Evolutionary conservation across 2,797 vertebrate species (phyloP), one percentile per base, ranked within the genome.

Genomic region (Spondyliosoma cantharus): DNA sequence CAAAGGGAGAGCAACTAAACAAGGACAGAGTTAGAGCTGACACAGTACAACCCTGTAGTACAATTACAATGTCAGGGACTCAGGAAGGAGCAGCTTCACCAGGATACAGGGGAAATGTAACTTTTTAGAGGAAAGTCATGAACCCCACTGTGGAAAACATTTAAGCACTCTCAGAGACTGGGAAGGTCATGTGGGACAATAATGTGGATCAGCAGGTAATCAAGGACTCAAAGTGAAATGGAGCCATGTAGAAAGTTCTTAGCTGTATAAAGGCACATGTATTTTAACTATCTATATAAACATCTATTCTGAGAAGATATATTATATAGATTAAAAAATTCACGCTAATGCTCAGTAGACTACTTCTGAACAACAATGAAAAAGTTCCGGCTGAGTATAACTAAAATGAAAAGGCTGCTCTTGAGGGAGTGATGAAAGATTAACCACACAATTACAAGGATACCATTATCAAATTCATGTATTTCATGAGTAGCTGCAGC

Each of bases 401-500:
- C 22, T 29, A 13, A 32, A 70, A 71, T 8, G 6, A 67, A 76
- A 61, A 67, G 27, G 50, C 24, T 67, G 48, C 42, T 76, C 27
- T 59, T 50, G 4, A 22, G 25, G 32, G 16, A 64, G 15, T 29
- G n/a, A 46, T 76, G n/a, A 53, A 62, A 58, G 29, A 67, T 42
- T 16, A 25, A 70, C 24, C 42, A 17, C 12, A 32, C n/a, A 50
- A 46, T 48, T 56, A 76, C 67, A 81, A 78, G 76, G 66, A 86
- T 84, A 50, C 57, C 76, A 73, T 84, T 19, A 68, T 80, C 49
- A 71, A 75, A 90, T 81, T 85, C 24, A 68, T 84, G 86, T 74
- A 58, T 59, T 46, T 68, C 48, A 27, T 50, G 29, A 62, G 25
- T 25, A 32, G 59, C 74, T 69, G 70, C 71, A 63, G 77, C 45